A percentile compares a stretch with the other conserved stretches of the same genome.
These are phyloP conservation scores for Trichonephila clavipes DNA, from an alignment of 1,140 invertebrate species.

Conservation along the genomic window DNA sequence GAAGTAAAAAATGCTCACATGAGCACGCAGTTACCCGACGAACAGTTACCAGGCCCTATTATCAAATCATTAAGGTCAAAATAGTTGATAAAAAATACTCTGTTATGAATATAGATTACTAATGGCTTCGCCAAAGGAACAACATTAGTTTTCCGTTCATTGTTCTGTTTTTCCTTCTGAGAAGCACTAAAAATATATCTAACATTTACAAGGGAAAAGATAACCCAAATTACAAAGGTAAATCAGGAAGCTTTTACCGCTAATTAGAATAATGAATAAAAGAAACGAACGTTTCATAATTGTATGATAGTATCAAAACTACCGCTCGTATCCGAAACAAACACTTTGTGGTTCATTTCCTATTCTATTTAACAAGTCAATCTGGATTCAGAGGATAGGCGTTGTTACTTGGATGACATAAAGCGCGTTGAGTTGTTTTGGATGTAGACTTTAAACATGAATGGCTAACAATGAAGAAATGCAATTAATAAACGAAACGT, in stretches of 20 bases:
- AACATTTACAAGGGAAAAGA: background rate
- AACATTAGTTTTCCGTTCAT: constrained; percentile 3
- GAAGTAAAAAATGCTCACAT: too few relatives aligned
- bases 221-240: constrained; percentile 25
- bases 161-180: background rate
- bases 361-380: constrained; percentile 23
- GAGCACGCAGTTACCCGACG: background rate
- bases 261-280: constrained; percentile 46
- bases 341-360: background rate
- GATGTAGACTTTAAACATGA: background rate
- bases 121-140: background rate
- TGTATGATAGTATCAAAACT: constrained; percentile 36
- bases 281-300: background rate
- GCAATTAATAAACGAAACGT: constrained; percentile 41
- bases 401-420: constrained; percentile 54
- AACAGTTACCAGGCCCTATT: background rate
- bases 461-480: constrained; percentile 23
- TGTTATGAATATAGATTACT: background rate
- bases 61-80: constrained; percentile 46
- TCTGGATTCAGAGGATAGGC: constrained; percentile 33
- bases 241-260: constrained; percentile 28
- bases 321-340: constrained; percentile 25
- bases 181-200: constrained; percentile 3
- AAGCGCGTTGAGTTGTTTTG: constrained; percentile 1
- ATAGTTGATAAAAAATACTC: background rate